Conservation (phyloP, 2,888 invertebrate species). For the Ectobius pallidus region DNA sequence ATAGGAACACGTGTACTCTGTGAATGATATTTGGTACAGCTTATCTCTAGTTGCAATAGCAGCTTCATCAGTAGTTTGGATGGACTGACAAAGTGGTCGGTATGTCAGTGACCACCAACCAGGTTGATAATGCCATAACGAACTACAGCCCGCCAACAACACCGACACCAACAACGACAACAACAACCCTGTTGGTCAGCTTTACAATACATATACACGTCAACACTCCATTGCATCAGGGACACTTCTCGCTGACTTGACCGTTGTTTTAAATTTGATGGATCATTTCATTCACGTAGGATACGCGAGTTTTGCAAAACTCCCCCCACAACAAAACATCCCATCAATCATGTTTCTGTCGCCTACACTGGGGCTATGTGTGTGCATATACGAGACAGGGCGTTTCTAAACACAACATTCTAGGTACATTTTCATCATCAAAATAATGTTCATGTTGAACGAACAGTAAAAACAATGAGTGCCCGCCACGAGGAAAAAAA, state of each 20-base stretch:
- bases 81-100: not conserved
- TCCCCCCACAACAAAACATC: conserved; percentile 16
- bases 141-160: no score
- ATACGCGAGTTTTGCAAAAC: conserved; percentile 12
- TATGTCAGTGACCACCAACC: conserved; percentile 1
- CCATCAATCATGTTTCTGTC: conserved; percentile 33
- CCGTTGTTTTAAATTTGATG: conserved; percentile 30
- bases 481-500: not conserved
- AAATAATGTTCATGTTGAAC: conserved; percentile 4
- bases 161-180: not conserved
- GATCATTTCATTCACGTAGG: conserved; percentile 30
- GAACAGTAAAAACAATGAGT: conserved; percentile 20
- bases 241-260: conserved; percentile 17
- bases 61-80: not conserved
- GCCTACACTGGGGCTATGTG: conserved; percentile 3
- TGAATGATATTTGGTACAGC: no score
- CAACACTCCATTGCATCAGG: conserved; percentile 25
- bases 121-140: conserved; percentile 16
- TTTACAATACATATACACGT: conserved; percentile 19
- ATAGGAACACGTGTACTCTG: no score
- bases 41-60: not conserved
- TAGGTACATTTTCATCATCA: conserved; percentile 19
- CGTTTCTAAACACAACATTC: conserved; percentile 18
- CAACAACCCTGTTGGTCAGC: conserved; percentile 7
- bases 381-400: conserved; percentile 14